phyloP scores from a whole-genome alignment of 2,888 invertebrate species.

The Leuctra nigra region DNA sequence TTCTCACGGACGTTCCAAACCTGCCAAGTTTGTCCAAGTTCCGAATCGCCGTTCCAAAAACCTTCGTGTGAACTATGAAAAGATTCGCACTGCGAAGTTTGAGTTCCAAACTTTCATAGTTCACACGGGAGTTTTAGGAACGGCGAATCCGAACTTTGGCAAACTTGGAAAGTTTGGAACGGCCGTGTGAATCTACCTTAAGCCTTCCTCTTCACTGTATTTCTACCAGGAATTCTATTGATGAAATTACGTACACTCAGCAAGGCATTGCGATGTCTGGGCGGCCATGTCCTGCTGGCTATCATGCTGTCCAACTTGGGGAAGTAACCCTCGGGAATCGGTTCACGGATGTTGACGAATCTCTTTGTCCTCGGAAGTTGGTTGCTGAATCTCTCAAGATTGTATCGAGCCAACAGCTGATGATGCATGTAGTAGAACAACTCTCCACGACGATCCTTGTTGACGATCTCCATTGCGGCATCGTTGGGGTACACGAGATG shows the following conservation, averaged over 20 bases:
- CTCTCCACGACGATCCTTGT: slow-evolving; percentile 70
- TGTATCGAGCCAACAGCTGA: slow-evolving; percentile 59
- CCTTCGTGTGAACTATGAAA: too few species aligned
- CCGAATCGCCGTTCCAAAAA: too few species aligned
- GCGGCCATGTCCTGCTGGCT: slow-evolving; percentile 68
- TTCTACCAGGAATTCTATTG: too few species aligned
- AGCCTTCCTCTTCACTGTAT: too few species aligned
- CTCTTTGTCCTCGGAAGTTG: slow-evolving; percentile 55
- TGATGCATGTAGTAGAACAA: slow-evolving; percentile 77
- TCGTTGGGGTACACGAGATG: slow-evolving; percentile 80
- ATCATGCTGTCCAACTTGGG: slow-evolving; percentile 75
- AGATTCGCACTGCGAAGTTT: too few species aligned
- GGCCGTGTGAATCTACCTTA: too few species aligned
- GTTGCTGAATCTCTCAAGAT: slow-evolving; percentile 68
- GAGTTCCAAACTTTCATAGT: too few species aligned
- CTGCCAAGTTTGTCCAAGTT: too few species aligned
- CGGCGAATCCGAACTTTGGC: too few species aligned
- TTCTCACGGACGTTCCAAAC: too few species aligned
- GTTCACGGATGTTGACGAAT: slow-evolving; percentile 57
- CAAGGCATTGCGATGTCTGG: slow-evolving; percentile 41
- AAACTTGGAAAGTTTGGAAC: too few species aligned
- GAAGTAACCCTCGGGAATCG: slow-evolving; percentile 74
- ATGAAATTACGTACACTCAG: slow-evolving; percentile 30
- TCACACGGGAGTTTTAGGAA: too few species aligned
- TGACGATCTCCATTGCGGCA: slow-evolving; percentile 54